Conservation (phyloP, 2,797 vertebrate species). For the Manis pentadactyla region DNA sequence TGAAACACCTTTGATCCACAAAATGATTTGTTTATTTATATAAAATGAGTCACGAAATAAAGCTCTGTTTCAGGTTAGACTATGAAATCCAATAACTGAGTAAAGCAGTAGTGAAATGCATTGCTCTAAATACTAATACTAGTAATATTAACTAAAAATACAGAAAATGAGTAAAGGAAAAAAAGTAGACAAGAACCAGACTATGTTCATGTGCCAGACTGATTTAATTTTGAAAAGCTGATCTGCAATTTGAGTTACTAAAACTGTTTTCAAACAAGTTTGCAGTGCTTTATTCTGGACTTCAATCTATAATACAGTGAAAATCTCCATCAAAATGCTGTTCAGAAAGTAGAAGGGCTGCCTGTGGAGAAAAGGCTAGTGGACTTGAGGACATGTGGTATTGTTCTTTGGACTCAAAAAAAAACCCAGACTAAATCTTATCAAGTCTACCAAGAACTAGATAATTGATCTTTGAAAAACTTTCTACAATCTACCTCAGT, state of each 20-base stretch:
- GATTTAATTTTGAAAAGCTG: neutral
- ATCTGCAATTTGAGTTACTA: neutral
- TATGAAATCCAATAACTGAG: neutral
- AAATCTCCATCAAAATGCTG: neutral
- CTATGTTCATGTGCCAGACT: neutral
- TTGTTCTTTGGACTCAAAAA: neutral
- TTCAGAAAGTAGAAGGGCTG: neutral
- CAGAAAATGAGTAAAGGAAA: neutral
- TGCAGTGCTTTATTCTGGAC: neutral
- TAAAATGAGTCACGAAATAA: slow-evolving; percentile 68
- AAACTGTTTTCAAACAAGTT: slow-evolving; percentile 6
- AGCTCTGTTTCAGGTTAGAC: slow-evolving; percentile 53
- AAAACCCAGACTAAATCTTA: neutral
- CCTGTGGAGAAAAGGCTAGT: neutral
- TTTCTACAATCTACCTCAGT: neutral
- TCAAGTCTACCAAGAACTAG: neutral
- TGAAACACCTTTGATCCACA: slow-evolving; percentile 68
- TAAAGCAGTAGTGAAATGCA: neutral
- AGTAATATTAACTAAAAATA: neutral
- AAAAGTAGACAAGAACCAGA: neutral
- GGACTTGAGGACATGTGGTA: neutral
- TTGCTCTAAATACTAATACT: neutral
- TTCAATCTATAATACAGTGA: neutral
- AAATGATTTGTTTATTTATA: slow-evolving; percentile 49
- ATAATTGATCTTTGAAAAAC: neutral